Evolutionary conservation across 1,140 invertebrate genomes (phyloP).

Genomic region (Neodiprion pinetum): DNA sequence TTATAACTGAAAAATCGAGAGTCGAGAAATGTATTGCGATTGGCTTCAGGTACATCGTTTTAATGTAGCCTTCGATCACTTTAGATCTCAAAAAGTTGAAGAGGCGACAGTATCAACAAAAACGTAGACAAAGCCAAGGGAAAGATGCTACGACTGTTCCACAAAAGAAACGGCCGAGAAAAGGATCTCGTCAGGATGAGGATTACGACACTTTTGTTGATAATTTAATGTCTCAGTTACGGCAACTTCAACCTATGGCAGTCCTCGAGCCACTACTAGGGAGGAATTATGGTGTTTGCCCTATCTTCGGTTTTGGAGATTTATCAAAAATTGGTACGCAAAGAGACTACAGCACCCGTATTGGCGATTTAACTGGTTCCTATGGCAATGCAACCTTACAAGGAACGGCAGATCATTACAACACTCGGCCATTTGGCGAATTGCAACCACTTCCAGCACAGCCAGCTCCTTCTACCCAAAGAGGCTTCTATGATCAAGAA

Average conservation of each 20-base stretch:
- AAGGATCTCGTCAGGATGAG: constrained; percentile 86
- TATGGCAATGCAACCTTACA: constrained; percentile 78
- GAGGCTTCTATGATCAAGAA: constrained; percentile 94
- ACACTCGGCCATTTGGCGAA: constrained; percentile 82
- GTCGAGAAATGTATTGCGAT: constrained; percentile 12
- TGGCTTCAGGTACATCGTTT: constrained; percentile 17
- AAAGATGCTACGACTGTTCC: constrained; percentile 64
- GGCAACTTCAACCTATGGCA: constrained; percentile 82
- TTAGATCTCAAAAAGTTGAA: constrained; percentile 79
- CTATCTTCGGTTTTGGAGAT: constrained; percentile 82
- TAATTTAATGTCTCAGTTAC: constrained; percentile 83
- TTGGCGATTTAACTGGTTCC: constrained; percentile 77
- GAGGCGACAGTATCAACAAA: constrained; percentile 83
- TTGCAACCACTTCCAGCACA: constrained; percentile 75
- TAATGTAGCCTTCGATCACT: constrained; percentile 24
- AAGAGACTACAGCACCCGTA: constrained; percentile 73
- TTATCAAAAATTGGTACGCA: constrained; percentile 72
- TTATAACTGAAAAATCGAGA: too few species aligned
- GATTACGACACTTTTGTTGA: constrained; percentile 92
- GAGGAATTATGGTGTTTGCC: constrained; percentile 81
- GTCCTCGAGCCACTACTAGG: constrained; percentile 88
- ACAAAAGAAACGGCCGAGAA: constrained; percentile 82
- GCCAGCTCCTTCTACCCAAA: constrained; percentile 76
- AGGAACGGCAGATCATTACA: constrained; percentile 79
- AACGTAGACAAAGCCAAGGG: constrained; percentile 72